A percentile compares a stretch with the other conserved stretches of the same genome.
phyloP scores from a whole-genome alignment of 2,888 invertebrate species.

The Mayetiola destructor region DNA sequence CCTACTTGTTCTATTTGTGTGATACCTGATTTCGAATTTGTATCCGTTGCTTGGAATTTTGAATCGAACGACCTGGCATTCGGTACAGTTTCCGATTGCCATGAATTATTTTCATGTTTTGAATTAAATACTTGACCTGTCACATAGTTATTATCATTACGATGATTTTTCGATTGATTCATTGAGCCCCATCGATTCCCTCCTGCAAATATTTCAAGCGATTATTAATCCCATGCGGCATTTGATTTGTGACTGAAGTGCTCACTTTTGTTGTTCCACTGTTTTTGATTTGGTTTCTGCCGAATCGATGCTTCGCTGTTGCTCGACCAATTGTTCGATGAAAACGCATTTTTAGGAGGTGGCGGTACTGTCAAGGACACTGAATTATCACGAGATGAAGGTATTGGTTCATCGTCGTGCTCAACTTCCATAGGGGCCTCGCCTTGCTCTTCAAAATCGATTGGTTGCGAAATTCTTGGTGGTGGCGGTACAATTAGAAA shows the following conservation, averaged over 20 bases:
- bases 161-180: background rate
- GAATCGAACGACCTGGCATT: constrained; percentile 16
- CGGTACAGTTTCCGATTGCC: background rate
- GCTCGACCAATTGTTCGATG: background rate
- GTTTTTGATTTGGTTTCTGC: background rate
- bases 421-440: constrained; percentile 83
- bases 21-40: constrained; percentile 7
- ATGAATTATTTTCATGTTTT: background rate
- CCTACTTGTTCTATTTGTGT: constrained; percentile 6
- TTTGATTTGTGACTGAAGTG: background rate
- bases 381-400: background rate
- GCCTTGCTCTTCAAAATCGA: constrained; percentile 50
- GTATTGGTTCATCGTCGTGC: constrained; percentile 41
- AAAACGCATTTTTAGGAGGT: background rate
- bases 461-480: constrained; percentile 25
- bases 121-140: constrained; percentile 9
- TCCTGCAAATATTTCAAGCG: background rate
- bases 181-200: background rate
- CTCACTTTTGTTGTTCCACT: background rate
- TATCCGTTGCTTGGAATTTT: constrained; percentile 1
- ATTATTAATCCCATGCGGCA: background rate
- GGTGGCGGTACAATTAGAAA: constrained; percentile 45
- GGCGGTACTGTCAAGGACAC: background rate
- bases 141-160: background rate
- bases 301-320: background rate